These are phyloP conservation scores for Pseudomyrmex concolor DNA, from an alignment of 1,140 invertebrate genomes.

Conservation along the genomic window DNA sequence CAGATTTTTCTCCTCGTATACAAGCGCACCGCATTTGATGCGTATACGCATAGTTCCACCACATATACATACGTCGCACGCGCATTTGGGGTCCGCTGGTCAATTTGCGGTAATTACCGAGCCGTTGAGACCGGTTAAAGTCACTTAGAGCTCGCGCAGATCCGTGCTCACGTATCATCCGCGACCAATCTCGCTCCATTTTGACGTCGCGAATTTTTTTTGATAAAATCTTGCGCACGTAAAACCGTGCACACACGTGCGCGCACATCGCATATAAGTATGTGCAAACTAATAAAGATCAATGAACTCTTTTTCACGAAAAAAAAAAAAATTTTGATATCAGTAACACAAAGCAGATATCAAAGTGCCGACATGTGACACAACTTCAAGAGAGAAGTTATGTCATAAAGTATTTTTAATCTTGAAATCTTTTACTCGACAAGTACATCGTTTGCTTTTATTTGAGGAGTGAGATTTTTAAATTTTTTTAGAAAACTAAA, in stretches of 20 bases:
- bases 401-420: no score
- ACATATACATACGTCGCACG: neutral
- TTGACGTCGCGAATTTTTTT: constrained; percentile 1
- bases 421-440: no score
- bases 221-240: neutral
- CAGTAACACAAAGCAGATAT: no score
- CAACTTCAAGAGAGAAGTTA: no score
- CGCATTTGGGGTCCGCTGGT: constrained; percentile 71
- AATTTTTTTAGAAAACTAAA: no score
- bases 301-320: no score
- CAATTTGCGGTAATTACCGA: constrained; percentile 78
- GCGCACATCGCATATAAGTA: no score
- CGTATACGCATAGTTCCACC: neutral
- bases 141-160: constrained; percentile 68
- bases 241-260: neutral
- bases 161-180: constrained; percentile 29
- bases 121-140: constrained; percentile 76
- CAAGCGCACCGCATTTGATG: constrained; percentile 8
- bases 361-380: no score
- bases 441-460: no score
- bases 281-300: no score
- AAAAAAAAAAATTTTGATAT: no score
- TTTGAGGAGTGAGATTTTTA: no score
- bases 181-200: constrained; percentile 5
- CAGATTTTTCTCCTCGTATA: constrained; percentile 1